Conservation (phyloP, 1,140 invertebrate species). For the Drosophila ironensis region DNA sequence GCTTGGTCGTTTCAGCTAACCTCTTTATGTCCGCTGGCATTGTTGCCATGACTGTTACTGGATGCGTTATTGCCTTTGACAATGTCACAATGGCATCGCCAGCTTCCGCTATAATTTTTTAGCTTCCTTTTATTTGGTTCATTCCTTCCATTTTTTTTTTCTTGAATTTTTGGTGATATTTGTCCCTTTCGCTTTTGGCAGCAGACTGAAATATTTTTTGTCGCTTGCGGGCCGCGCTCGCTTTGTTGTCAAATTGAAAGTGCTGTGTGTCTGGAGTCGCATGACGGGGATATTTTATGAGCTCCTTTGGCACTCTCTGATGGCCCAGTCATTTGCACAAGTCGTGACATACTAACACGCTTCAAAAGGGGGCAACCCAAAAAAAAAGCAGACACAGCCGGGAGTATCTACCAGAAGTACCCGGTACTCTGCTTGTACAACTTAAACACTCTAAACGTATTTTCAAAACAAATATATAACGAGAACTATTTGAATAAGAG, state of each 20-base stretch:
- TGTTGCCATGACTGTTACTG: conserved; percentile 37
- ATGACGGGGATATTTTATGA: conserved; percentile 65
- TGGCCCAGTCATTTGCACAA: conserved; percentile 73
- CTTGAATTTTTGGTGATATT: conserved; percentile 1
- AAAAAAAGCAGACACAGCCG: too few species aligned
- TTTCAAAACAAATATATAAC: too few species aligned
- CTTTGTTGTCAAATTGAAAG: conserved; percentile 63
- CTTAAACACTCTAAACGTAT: too few species aligned
- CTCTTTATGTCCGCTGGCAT: conserved; percentile 8
- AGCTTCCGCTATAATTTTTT: conserved; percentile 61
- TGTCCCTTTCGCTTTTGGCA: conserved; percentile 38
- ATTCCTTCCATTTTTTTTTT: conserved; percentile 5
- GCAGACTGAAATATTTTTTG: conserved; percentile 34
- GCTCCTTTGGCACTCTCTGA: conserved; percentile 73
- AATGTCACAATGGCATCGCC: conserved; percentile 69
- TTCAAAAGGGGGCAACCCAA: conserved; percentile 13
- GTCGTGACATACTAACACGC: conserved; percentile 69
- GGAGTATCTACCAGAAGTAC: too few species aligned
- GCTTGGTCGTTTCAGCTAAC: conserved; percentile 5
- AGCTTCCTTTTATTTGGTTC: too few species aligned
- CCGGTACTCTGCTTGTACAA: too few species aligned
- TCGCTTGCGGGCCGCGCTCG: conserved; percentile 20
- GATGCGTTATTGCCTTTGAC: conserved; percentile 68
- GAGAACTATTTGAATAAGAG: too few species aligned
- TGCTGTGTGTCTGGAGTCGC: conserved; percentile 17